phyloP scores from a whole-genome alignment of 2,113 vertebrate genomes.

The Nanorana parkeri region DNA sequence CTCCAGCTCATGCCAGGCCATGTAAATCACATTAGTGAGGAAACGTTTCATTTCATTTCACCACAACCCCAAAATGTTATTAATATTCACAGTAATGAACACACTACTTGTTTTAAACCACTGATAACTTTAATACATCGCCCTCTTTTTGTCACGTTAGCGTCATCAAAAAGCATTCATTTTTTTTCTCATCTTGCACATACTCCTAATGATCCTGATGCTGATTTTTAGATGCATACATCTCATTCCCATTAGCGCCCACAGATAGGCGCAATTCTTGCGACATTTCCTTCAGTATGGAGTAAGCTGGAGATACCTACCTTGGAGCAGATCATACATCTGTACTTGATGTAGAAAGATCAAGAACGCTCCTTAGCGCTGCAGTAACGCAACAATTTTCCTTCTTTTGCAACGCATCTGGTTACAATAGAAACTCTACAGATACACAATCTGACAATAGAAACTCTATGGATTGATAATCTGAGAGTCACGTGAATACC shows the following conservation, averaged over 20 bases:
- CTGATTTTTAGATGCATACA: too few relatives aligned
- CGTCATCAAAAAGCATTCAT: too few relatives aligned
- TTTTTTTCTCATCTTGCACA: too few relatives aligned
- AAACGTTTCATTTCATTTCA: conserved; percentile 81
- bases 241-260: too few relatives aligned
- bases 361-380: conserved; percentile 40
- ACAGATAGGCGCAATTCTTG: too few relatives aligned
- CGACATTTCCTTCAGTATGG: too few relatives aligned
- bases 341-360: conserved; percentile 29
- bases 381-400: conserved; percentile 36
- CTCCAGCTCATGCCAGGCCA: conserved; percentile 78
- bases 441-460: too few relatives aligned
- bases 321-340: conserved; percentile 62
- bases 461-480: conserved; percentile 57
- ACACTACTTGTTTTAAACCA: conserved; percentile 4
- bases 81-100: conserved; percentile 65
- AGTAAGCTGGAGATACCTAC: conserved; percentile 67
- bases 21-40: conserved; percentile 79
- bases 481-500: conserved; percentile 66
- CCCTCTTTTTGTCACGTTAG: too few relatives aligned
- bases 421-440: conserved; percentile 15
- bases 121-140: too few relatives aligned
- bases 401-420: conserved; percentile 7
- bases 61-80: conserved; percentile 80
- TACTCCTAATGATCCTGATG: too few relatives aligned